These are phyloP conservation scores for Babylonia areolata DNA, from an alignment of 1,140 invertebrate genomes.

Conservation along the genomic window DNA sequence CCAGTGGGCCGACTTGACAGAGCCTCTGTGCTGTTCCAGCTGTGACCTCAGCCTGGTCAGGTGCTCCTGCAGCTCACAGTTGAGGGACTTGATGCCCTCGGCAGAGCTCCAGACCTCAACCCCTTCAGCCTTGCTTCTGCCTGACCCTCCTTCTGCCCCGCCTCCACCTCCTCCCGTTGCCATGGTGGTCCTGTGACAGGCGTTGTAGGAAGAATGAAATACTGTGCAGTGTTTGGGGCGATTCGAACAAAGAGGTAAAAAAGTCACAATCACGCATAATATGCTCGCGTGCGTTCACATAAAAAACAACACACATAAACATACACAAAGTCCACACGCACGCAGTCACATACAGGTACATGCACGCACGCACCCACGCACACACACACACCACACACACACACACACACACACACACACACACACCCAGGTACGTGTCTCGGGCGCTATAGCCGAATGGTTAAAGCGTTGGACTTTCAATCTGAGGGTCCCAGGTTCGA, in stretches of 20 bases:
- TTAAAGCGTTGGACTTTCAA: no score
- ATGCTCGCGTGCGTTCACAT: no score
- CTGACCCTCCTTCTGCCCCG: background rate
- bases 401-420: no score
- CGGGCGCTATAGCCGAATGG: no score
- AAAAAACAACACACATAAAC: background rate
- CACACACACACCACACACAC: no score
- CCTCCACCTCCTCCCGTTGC: background rate
- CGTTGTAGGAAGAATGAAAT: background rate
- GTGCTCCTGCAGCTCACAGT: constrained; percentile 51
- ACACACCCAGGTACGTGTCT: no score
- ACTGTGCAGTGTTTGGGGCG: background rate
- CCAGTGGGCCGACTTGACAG: constrained; percentile 48
- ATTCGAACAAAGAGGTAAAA: no score
- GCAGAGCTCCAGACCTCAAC: background rate
- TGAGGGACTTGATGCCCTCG: constrained; percentile 38
- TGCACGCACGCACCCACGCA: background rate
- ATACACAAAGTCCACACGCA: no score
- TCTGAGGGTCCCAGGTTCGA: no score
- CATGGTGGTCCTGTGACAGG: background rate
- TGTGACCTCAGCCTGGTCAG: constrained; percentile 45
- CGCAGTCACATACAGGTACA: background rate
- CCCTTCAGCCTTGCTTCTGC: background rate
- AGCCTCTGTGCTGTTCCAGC: constrained; percentile 54
- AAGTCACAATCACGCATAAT: no score